Evolutionary conservation across 2,797 vertebrate species (phyloP).

Genomic region (Cygnus olor): DNA sequence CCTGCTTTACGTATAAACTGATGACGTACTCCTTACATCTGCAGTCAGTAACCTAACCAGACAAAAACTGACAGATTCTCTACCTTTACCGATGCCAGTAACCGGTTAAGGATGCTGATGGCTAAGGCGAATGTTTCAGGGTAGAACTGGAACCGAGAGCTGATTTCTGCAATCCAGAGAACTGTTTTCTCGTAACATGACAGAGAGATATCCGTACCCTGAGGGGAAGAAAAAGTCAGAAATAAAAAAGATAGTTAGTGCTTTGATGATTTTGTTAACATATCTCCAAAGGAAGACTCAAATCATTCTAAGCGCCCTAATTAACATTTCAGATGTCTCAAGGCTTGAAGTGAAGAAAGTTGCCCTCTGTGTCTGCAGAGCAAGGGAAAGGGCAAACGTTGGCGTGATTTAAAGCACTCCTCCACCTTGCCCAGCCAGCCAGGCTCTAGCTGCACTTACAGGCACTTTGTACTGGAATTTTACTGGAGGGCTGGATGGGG

Average conservation of each 20-base stretch:
- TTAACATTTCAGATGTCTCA: slow-evolving; percentile 10
- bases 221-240: not conserved
- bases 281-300: slow-evolving; percentile 19
- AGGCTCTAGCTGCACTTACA: not conserved
- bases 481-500: not conserved
- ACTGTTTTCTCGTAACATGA: slow-evolving; percentile 77
- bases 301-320: not conserved
- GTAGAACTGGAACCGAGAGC: slow-evolving; percentile 78
- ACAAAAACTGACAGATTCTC: not conserved
- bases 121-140: slow-evolving; percentile 80
- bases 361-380: not conserved
- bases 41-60: not conserved
- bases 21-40: not conserved
- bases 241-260: not conserved
- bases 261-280: slow-evolving; percentile 33
- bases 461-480: not conserved
- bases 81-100: slow-evolving; percentile 82
- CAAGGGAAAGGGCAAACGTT: not conserved
- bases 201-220: slow-evolving; percentile 82
- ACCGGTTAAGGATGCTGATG: slow-evolving; percentile 78
- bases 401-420: not conserved
- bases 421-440: accelerated
- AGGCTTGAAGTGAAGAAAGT: not conserved
- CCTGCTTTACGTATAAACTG: not conserved
- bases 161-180: slow-evolving; percentile 80